Evolutionary conservation across 2,888 invertebrate genomes (phyloP).

Genomic region (Chironomus tentans): DNA sequence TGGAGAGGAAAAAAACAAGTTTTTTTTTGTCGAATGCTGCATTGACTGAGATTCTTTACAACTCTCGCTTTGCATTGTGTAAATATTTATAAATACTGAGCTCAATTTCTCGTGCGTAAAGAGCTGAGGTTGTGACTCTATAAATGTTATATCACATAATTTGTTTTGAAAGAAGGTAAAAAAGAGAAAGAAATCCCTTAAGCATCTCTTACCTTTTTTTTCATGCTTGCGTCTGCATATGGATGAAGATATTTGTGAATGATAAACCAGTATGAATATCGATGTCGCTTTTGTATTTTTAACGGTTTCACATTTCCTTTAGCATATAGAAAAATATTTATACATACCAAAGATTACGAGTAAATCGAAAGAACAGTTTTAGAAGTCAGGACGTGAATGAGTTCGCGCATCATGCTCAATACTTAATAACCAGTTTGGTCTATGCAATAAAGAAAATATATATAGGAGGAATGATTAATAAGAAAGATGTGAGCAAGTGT

Average conservation of each 20-base stretch:
- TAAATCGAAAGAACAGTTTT: not conserved
- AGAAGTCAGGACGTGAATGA: not conserved
- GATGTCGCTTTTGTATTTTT: not conserved
- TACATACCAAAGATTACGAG: not conserved
- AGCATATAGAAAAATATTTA: not conserved
- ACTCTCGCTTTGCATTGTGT: not conserved
- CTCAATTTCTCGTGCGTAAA: not conserved
- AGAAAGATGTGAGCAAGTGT: no score
- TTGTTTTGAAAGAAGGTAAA: not conserved
- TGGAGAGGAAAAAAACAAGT: not conserved
- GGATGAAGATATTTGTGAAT: not conserved
- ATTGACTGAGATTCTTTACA: no score
- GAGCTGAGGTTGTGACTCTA: not conserved
- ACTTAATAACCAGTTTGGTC: not conserved
- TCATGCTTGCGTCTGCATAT: not conserved
- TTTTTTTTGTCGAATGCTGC: not conserved
- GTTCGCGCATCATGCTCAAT: not conserved
- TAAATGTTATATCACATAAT: not conserved
- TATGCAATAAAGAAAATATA: not conserved
- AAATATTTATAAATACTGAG: not conserved
- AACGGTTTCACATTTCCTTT: slow-evolving; percentile 3
- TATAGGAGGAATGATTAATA: not conserved
- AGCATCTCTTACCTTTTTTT: not conserved
- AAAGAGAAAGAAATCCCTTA: not conserved
- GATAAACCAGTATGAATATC: not conserved